Percentiles rank a stretch among this genome's conserved stretches.
These are phyloP conservation scores for Alligator sinensis DNA, from an alignment of 2,113 vertebrate genomes.

Conservation along the genomic window DNA sequence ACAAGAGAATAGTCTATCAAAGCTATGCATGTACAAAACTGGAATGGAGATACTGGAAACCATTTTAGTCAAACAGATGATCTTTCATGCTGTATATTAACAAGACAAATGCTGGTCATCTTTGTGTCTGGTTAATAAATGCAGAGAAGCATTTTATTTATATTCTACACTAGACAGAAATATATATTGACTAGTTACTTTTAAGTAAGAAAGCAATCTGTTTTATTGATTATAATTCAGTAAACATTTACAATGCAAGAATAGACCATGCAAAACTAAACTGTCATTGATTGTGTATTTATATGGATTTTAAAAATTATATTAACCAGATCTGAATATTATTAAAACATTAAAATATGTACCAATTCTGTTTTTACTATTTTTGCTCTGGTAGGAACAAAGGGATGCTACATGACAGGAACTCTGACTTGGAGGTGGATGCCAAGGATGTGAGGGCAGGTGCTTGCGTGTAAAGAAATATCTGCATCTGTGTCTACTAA, in stretches of 20 bases:
- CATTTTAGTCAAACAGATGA: background rate
- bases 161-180: background rate
- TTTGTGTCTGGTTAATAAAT: too few species aligned
- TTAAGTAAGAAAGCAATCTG: background rate
- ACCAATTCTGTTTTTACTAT: background rate
- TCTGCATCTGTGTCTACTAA: background rate
- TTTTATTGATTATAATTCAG: background rate
- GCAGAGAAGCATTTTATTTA: background rate
- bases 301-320: background rate
- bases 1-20: background rate
- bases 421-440: background rate
- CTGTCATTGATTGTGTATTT: background rate
- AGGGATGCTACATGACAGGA: background rate
- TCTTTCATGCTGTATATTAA: background rate
- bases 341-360: background rate
- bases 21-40: background rate
- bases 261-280: background rate
- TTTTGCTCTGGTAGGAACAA: background rate
- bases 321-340: background rate
- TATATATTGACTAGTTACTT: background rate
- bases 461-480: background rate
- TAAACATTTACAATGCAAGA: background rate
- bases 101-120: background rate
- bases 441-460: background rate
- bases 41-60: background rate